Evolutionary conservation across 2,113 vertebrate species (phyloP), one percentile per base, ranked within the genome.

Genomic region (Zapus hudsonius): DNA sequence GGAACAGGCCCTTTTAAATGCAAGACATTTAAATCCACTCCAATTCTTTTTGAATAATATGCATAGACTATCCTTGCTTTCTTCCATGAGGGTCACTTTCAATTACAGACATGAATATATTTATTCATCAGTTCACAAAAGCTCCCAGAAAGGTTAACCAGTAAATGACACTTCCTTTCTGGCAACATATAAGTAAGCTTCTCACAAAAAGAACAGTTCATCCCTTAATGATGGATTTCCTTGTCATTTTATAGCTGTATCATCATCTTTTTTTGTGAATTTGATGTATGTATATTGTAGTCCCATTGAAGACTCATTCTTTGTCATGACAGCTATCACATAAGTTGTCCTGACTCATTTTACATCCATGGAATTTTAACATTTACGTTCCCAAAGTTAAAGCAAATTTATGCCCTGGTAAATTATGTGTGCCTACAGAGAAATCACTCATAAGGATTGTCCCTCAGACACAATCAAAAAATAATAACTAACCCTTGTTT

Each of bases 121-220:
- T 95, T 91, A 95, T 95, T 95, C 92, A 91, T 92, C 84, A 72
- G 38, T 80, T 93, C 29, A 17, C 64, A 82, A 79, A 95, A 92
- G 15, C 80, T 91, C 59, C 84, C 69, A 89, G 75, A 89, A 57
- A 95, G 86, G 76, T 92, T 94, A 95, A 89, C 57, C 11, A 67
- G 76, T 84, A 87, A 95, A 81, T 40, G 38, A 73, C 47, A 84
- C 23, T 87, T 89, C 40, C 74, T 94, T 81, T 87, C 73, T 87
- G 55, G 31, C 75, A 47, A 85, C 87, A 64, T 52, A 57, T 47
- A 91, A 92, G 93, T 82, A 91, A 94, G 36, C 19, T 40, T 92
- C 80, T 92, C 38, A 63, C 0, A 1, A 76, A 95, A 91, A 94
- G 80, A 78, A 42, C 61, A 72, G 40, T 19, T 73, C 59, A 69